phyloP scores from a whole-genome alignment of 1,140 invertebrate species.

The Acromyrmex heyeri region DNA sequence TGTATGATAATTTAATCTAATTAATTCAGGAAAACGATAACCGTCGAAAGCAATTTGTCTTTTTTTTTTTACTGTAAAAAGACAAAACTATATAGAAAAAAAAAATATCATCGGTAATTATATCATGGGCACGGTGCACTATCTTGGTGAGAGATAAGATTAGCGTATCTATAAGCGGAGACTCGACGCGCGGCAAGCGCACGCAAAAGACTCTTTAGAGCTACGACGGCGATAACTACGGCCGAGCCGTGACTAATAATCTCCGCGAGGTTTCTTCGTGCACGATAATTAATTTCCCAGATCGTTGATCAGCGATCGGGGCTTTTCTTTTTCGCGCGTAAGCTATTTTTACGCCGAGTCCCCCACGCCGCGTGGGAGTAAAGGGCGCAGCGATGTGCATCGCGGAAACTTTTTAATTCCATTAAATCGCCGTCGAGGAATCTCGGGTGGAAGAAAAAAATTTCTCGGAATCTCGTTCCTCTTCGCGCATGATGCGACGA shows the following conservation, averaged over 20 bases:
- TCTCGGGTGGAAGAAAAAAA: conserved; percentile 52
- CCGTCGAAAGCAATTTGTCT: background rate
- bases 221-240: conserved; percentile 61
- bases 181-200: conserved; percentile 30
- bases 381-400: conserved; percentile 65
- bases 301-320: conserved; percentile 73
- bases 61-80: conserved; percentile 16
- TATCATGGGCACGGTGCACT: conserved; percentile 68
- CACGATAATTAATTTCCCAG: conserved; percentile 76
- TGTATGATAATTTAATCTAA: background rate
- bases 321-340: conserved; percentile 67
- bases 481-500: conserved; percentile 27
- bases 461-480: conserved; percentile 24
- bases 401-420: conserved; percentile 67
- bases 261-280: conserved; percentile 68
- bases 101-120: conserved; percentile 51
- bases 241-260: conserved; percentile 75
- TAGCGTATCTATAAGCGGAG: conserved; percentile 69
- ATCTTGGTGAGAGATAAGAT: conserved; percentile 75
- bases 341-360: conserved; percentile 53
- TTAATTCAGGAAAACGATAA: conserved; percentile 34
- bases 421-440: conserved; percentile 58
- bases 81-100: conserved; percentile 45
- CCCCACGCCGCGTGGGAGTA: conserved; percentile 57
- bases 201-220: conserved; percentile 67